Conservation (phyloP, 2,888 invertebrate species). For the Sturmia bella region DNA sequence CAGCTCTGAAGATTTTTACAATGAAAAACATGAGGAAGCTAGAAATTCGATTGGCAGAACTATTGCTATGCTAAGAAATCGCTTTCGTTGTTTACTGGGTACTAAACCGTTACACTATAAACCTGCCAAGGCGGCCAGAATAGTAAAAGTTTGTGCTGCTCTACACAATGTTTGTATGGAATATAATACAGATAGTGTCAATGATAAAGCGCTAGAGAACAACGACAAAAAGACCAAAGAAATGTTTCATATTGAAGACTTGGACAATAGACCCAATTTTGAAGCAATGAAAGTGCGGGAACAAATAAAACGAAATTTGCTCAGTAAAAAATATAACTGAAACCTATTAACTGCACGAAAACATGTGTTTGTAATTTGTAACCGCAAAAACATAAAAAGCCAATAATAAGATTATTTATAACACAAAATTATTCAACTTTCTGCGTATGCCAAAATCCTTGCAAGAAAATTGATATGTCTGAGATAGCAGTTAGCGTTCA, state of each 20-base stretch:
- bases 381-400: too few species aligned
- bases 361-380: too few species aligned
- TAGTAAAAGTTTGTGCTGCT: conserved; percentile 11
- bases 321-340: not conserved
- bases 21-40: not conserved
- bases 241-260: not conserved
- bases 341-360: not conserved
- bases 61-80: not conserved
- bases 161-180: conserved; percentile 4
- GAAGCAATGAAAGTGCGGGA: not conserved
- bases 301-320: conserved; percentile 21
- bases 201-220: not conserved
- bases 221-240: not conserved
- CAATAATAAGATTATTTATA: too few species aligned
- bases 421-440: too few species aligned
- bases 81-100: conserved; percentile 12
- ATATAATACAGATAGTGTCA: not conserved
- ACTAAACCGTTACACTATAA: not conserved
- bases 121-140: conserved; percentile 10
- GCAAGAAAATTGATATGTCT: too few species aligned
- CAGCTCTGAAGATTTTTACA: not conserved
- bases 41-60: not conserved
- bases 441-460: too few species aligned
- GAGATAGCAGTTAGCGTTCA: too few species aligned
- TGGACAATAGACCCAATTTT: not conserved